Percentiles rank a stretch among this genome's conserved stretches.
Conservation (phyloP, 2,113 vertebrate genomes). For the Podarcis raffonei region DNA sequence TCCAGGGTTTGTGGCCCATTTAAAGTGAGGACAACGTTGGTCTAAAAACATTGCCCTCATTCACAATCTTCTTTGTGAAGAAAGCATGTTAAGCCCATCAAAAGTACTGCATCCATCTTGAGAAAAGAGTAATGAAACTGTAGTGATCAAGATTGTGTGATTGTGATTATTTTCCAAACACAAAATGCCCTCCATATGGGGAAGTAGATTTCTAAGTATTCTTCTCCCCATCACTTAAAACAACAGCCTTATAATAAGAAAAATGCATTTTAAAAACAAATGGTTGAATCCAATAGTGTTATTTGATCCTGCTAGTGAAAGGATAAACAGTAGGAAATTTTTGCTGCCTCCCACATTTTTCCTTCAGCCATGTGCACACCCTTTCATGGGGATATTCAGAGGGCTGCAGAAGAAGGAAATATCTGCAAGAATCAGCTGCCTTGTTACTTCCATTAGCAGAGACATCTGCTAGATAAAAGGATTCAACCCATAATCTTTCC, state of each 20-base stretch:
- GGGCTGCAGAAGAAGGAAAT: too few species aligned
- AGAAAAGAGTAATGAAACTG: neutral
- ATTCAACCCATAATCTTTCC: neutral
- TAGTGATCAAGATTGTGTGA: neutral
- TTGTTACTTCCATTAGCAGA: too few species aligned
- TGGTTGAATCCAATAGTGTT: too few species aligned
- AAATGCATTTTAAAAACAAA: neutral
- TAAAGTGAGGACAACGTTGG: neutral
- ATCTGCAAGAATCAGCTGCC: too few species aligned
- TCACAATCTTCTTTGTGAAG: neutral
- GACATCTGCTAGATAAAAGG: too few species aligned
- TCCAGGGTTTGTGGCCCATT: neutral
- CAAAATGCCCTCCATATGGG: neutral
- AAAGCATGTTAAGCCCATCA: neutral
- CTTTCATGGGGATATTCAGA: too few species aligned
- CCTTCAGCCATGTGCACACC: too few species aligned
- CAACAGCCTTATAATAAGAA: neutral
- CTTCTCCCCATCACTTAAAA: neutral
- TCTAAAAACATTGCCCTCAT: neutral
- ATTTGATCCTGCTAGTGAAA: too few species aligned
- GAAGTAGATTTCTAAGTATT: neutral
- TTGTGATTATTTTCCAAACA: neutral
- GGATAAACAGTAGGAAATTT: too few species aligned
- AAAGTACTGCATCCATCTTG: neutral
- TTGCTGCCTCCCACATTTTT: too few species aligned